A percentile compares a stretch with the other conserved stretches of the same genome.
Evolutionary conservation across 2,113 vertebrate genomes (phyloP).

Genomic region (Heptranchias perlo): DNA sequence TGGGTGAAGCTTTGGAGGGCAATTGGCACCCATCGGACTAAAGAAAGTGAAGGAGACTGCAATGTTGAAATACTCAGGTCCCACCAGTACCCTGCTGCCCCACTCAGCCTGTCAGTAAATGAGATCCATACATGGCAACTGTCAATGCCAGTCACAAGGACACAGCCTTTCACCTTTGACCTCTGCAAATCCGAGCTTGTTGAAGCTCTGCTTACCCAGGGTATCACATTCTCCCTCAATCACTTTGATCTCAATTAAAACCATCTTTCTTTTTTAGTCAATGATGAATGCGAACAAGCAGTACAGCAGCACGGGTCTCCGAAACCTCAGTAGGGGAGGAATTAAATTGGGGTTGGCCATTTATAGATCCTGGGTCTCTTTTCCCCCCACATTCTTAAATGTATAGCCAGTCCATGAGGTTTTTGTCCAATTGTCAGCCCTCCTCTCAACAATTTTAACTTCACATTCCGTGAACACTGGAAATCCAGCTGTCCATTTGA

Average conservation of each 20-base stretch:
- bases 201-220: conserved; percentile 2
- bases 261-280: not conserved
- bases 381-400: not conserved
- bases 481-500: not conserved
- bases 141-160: not conserved
- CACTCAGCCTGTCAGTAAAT: not conserved
- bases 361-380: not conserved
- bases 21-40: not conserved
- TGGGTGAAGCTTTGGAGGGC: not conserved
- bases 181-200: not conserved
- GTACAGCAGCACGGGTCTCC: not conserved
- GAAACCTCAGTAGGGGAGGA: not conserved
- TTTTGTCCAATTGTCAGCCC: not conserved
- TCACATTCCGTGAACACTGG: not conserved
- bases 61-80: not conserved
- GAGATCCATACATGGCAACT: not conserved
- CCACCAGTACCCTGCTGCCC: not conserved
- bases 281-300: conserved; percentile 9
- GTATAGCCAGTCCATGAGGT: not conserved
- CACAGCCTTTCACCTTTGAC: not conserved
- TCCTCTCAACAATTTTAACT: not conserved
- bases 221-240: conserved; percentile 26
- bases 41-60: not conserved
- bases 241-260: conserved; percentile 25
- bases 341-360: not conserved